A percentile compares a stretch with the other conserved stretches of the same genome.
These are phyloP conservation scores for Zoanthus gigantus DNA, from an alignment of 92 coral and sea anemone species.

Conservation along the genomic window DNA sequence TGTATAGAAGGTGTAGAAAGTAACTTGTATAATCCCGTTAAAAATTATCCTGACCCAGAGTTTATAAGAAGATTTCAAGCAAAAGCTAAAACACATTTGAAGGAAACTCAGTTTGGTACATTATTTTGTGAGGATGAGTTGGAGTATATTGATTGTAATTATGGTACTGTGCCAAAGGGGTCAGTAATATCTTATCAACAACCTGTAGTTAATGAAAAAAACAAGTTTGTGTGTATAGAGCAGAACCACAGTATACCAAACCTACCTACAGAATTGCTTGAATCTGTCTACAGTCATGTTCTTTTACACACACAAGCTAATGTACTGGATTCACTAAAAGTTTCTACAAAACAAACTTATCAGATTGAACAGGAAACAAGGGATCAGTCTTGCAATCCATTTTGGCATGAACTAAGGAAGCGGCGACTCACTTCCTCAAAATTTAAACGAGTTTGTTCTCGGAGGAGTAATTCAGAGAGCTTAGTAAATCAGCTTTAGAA, in stretches of 20 bases:
- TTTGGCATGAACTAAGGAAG: slow-evolving; percentile 52
- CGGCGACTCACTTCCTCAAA: slow-evolving; percentile 62
- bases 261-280: background rate
- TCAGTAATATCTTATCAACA: slow-evolving; percentile 25
- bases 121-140: background rate
- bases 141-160: slow-evolving; percentile 7
- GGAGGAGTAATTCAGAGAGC: slow-evolving; percentile 8
- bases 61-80: background rate
- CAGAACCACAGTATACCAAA: background rate
- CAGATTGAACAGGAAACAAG: slow-evolving; percentile 30
- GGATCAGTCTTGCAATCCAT: slow-evolving; percentile 63
- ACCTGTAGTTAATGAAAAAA: background rate
- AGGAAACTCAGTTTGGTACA: background rate
- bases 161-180: slow-evolving; percentile 45
- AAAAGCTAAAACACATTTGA: background rate
- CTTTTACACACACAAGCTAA: background rate
- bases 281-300: background rate
- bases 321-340: background rate
- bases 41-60: background rate
- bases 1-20: slow-evolving; percentile 8
- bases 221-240: background rate
- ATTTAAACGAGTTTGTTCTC: slow-evolving; percentile 46
- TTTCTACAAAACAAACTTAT: background rate
- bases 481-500: background rate
- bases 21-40: slow-evolving; percentile 7